A percentile compares a stretch with the other conserved stretches of the same genome.
These are phyloP conservation scores for Myrmophylax atrothorax DNA, from an alignment of 2,113 vertebrate species.

Conservation along the genomic window DNA sequence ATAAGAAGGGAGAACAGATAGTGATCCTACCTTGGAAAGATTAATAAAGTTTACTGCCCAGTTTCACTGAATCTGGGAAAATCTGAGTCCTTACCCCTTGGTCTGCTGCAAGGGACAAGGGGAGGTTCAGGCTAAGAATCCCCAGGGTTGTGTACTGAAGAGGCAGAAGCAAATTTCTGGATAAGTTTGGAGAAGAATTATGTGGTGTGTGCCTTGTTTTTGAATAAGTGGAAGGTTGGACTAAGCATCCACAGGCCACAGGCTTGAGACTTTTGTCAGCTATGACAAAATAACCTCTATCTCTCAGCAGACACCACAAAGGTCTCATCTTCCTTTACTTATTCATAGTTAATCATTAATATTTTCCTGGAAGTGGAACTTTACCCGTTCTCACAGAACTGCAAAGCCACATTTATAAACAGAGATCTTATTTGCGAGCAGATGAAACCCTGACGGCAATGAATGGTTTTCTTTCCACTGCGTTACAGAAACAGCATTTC, in stretches of 20 bases:
- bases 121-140: background rate
- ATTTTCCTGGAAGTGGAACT: constrained; percentile 21
- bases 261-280: background rate
- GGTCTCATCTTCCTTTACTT: background rate
- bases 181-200: background rate
- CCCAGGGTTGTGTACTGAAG: background rate
- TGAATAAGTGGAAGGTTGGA: background rate
- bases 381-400: background rate
- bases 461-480: constrained; percentile 26
- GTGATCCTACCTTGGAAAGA: background rate
- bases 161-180: background rate
- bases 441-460: background rate
- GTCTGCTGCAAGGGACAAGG: accelerated
- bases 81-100: background rate
- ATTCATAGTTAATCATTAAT: background rate
- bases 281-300: background rate
- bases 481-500: accelerated
- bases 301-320: background rate
- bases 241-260: background rate
- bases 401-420: constrained; percentile 3
- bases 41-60: background rate
- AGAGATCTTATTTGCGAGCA: background rate
- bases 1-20: background rate
- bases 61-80: background rate
- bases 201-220: background rate